Percentiles rank a stretch among this genome's conserved stretches.
Evolutionary conservation across 2,888 invertebrate species (phyloP).

Genomic region (Germaria angustata): DNA sequence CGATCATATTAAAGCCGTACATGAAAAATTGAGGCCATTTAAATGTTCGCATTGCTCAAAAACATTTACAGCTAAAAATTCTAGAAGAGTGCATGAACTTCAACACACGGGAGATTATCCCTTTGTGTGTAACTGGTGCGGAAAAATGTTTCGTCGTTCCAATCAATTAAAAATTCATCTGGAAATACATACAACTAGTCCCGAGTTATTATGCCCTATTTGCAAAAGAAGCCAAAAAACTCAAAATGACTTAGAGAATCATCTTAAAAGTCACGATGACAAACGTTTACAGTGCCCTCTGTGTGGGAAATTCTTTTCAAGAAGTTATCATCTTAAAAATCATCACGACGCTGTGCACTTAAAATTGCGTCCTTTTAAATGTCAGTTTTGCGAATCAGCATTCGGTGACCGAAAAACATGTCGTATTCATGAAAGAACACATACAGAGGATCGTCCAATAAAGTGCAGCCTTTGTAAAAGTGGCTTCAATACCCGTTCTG

Average conservation of each 20-base stretch:
- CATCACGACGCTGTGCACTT: constrained; percentile 64
- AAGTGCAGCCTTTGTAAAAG: constrained; percentile 30
- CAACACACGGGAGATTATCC: constrained; percentile 54
- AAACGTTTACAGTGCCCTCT: constrained; percentile 53
- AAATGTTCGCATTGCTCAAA: constrained; percentile 58
- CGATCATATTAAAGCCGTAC: constrained; percentile 54
- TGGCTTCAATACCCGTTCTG: constrained; percentile 13
- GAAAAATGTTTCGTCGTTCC: constrained; percentile 50
- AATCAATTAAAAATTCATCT: constrained; percentile 48
- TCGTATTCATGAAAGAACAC: constrained; percentile 43
- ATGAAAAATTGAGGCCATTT: constrained; percentile 55
- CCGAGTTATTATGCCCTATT: constrained; percentile 59
- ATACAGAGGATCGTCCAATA: constrained; percentile 26
- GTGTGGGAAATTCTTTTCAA: constrained; percentile 59
- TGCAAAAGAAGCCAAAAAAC: constrained; percentile 58
- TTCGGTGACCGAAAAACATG: constrained; percentile 61
- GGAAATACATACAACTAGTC: constrained; percentile 58
- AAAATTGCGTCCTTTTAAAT: constrained; percentile 50
- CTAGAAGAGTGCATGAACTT: constrained; percentile 58
- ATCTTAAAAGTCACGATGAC: constrained; percentile 50
- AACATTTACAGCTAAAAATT: constrained; percentile 38
- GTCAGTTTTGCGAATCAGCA: constrained; percentile 51
- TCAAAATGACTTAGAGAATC: constrained; percentile 42
- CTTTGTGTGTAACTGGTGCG: constrained; percentile 49
- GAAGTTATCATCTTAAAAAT: constrained; percentile 47